These are phyloP conservation scores for Drosophila setifemur DNA, from an alignment of 1,140 invertebrate species.

Conservation along the genomic window DNA sequence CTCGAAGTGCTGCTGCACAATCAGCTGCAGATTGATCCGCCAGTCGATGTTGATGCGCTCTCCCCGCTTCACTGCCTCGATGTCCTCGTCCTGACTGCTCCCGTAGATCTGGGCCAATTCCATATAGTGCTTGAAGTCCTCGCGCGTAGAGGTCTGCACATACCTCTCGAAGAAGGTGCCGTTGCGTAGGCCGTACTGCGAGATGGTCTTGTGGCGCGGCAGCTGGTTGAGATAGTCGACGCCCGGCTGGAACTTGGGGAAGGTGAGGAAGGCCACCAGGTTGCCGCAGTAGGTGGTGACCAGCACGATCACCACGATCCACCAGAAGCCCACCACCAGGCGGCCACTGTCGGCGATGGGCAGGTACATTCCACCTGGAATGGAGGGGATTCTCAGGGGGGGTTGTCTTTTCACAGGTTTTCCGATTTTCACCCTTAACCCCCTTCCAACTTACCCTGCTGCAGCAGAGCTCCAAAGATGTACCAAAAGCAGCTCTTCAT, in stretches of 20 bases:
- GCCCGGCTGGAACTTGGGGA: slow-evolving; percentile 91
- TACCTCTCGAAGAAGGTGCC: slow-evolving; percentile 89
- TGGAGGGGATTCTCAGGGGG: background rate
- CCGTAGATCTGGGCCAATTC: slow-evolving; percentile 83
- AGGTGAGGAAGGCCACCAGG: slow-evolving; percentile 96
- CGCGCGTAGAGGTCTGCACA: slow-evolving; percentile 79
- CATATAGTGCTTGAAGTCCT: slow-evolving; percentile 74
- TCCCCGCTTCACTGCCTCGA: slow-evolving; percentile 85
- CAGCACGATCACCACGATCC: slow-evolving; percentile 94
- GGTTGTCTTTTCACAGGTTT: too few relatives aligned
- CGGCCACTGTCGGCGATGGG: slow-evolving; percentile 93
- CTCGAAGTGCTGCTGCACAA: slow-evolving; percentile 77
- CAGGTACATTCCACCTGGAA: slow-evolving; percentile 91
- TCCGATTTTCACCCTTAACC: too few relatives aligned
- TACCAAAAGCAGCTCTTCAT: slow-evolving; percentile 94
- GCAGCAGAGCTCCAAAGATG: slow-evolving; percentile 93
- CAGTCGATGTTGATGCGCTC: slow-evolving; percentile 91
- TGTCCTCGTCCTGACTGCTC: slow-evolving; percentile 82
- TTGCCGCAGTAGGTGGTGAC: slow-evolving; percentile 97
- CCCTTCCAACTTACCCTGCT: slow-evolving; percentile 88
- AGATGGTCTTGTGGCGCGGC: slow-evolving; percentile 84
- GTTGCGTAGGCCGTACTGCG: slow-evolving; percentile 90
- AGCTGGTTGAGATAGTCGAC: slow-evolving; percentile 90
- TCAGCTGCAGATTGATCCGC: slow-evolving; percentile 87
- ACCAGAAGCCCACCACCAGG: slow-evolving; percentile 95